Percentiles rank a stretch among this genome's conserved stretches.
These are phyloP conservation scores for Euwallacea similis DNA, from an alignment of 1,140 invertebrate genomes.

Conservation along the genomic window DNA sequence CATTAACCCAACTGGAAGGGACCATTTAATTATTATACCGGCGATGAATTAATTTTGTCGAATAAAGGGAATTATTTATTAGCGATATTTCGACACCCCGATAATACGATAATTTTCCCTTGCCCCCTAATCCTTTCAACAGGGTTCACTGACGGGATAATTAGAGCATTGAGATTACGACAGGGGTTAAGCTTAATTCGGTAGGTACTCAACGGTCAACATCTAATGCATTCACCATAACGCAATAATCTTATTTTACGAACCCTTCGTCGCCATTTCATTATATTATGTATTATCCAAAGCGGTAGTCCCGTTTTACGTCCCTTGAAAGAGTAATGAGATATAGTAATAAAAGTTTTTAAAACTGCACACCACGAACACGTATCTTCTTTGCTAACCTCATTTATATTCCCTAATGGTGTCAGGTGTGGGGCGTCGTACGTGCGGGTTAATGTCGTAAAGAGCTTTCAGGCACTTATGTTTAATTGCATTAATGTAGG, in stretches of 20 bases:
- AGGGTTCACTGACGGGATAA: constrained; percentile 5
- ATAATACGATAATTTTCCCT: constrained; percentile 15
- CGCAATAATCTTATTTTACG: constrained; percentile 3
- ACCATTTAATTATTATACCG: constrained; percentile 12
- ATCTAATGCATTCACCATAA: background rate
- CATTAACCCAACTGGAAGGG: background rate
- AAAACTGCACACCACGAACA: constrained; percentile 13
- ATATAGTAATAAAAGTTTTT: constrained; percentile 26
- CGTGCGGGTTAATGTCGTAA: too few species aligned
- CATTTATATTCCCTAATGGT: constrained; percentile 33
- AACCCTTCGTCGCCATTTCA: background rate
- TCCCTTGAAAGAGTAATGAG: constrained; percentile 10
- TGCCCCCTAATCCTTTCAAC: constrained; percentile 8
- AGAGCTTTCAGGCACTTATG: too few species aligned
- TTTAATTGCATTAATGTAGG: too few species aligned
- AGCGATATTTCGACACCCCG: constrained; percentile 20
- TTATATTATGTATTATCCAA: background rate
- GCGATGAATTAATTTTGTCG: constrained; percentile 16
- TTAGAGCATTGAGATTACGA: background rate
- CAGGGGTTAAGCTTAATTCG: background rate
- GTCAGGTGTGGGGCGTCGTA: constrained; percentile 13
- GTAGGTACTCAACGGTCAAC: background rate
- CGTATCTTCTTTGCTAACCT: constrained; percentile 13
- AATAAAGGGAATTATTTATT: constrained; percentile 25
- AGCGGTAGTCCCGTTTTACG: background rate